A percentile compares a stretch with the other conserved stretches of the same genome.
phyloP scores from a whole-genome alignment of 2,888 invertebrate species.

The Drosophila setosimentum region DNA sequence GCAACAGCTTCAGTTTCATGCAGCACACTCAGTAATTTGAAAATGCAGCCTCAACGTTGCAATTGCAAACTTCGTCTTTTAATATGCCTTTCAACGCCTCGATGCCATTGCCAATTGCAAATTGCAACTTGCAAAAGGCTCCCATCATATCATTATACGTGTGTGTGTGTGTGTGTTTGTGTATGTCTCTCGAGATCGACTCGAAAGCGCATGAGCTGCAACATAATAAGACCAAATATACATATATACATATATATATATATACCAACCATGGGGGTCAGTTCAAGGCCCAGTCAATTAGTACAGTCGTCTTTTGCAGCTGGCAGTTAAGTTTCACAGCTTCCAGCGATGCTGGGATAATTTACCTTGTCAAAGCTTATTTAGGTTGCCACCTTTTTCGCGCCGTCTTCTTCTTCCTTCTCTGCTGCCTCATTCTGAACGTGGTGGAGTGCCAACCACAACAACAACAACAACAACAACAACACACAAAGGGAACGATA shows the following conservation, averaged over 20 bases:
- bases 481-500: conserved; percentile 46
- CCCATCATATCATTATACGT: conserved; percentile 59
- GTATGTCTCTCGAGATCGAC: conserved; percentile 27
- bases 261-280: conserved; percentile 32
- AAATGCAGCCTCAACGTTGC: conserved; percentile 48
- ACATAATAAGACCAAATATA: conserved; percentile 56
- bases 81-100: conserved; percentile 84
- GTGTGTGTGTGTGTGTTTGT: background rate
- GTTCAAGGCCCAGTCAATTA: conserved; percentile 20
- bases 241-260: background rate
- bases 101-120: conserved; percentile 74
- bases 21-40: conserved; percentile 21
- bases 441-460: conserved; percentile 72
- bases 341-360: conserved; percentile 48
- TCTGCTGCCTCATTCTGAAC: conserved; percentile 55
- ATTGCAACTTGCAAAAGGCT: conserved; percentile 47
- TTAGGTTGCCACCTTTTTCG: conserved; percentile 45
- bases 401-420: conserved; percentile 19
- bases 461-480: conserved; percentile 30
- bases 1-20: conserved; percentile 8
- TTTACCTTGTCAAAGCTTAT: conserved; percentile 76
- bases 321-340: conserved; percentile 11
- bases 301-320: conserved; percentile 15
- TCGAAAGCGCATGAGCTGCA: conserved; percentile 45
- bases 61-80: conserved; percentile 82